Evolutionary conservation across 1,140 invertebrate genomes (phyloP).

Genomic region (Drosophila virilis): DNA sequence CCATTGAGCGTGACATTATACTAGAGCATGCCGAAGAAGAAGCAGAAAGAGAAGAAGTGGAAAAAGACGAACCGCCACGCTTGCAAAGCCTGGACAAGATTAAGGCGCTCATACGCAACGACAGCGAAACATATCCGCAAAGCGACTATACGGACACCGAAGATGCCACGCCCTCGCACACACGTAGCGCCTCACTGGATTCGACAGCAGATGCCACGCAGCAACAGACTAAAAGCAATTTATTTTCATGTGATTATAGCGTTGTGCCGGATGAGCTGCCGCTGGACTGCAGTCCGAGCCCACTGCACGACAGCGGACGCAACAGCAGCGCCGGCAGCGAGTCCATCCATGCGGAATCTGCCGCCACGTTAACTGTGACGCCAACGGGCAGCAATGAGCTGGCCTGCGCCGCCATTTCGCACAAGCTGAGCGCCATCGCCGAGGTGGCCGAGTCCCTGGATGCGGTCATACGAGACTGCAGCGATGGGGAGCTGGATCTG

Average conservation of each 20-base stretch:
- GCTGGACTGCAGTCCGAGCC: constrained; percentile 64
- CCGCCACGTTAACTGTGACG: constrained; percentile 46
- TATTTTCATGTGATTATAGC: constrained; percentile 65
- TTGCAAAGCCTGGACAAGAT: constrained; percentile 64
- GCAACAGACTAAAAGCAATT: constrained; percentile 23
- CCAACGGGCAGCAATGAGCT: constrained; percentile 85
- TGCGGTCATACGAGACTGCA: constrained; percentile 86
- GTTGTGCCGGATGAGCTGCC: constrained; percentile 72
- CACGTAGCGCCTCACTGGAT: constrained; percentile 68
- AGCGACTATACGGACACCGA: constrained; percentile 65
- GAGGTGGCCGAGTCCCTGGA: constrained; percentile 88
- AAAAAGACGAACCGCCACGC: background rate
- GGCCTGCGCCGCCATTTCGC: constrained; percentile 88
- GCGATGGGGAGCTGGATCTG: constrained; percentile 33
- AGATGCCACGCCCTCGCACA: constrained; percentile 61
- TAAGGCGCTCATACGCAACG: constrained; percentile 69
- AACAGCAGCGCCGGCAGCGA: constrained; percentile 64
- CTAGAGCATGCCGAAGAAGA: constrained; percentile 48
- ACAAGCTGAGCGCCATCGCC: constrained; percentile 88
- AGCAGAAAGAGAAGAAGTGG: constrained; percentile 4
- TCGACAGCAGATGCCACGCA: constrained; percentile 39
- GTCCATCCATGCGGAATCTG: constrained; percentile 6
- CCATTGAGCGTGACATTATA: constrained; percentile 67
- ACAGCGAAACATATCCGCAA: constrained; percentile 74
- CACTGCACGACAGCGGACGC: constrained; percentile 64